phyloP scores from a whole-genome alignment of 2,888 invertebrate genomes.

The Mythimna albipuncta region DNA sequence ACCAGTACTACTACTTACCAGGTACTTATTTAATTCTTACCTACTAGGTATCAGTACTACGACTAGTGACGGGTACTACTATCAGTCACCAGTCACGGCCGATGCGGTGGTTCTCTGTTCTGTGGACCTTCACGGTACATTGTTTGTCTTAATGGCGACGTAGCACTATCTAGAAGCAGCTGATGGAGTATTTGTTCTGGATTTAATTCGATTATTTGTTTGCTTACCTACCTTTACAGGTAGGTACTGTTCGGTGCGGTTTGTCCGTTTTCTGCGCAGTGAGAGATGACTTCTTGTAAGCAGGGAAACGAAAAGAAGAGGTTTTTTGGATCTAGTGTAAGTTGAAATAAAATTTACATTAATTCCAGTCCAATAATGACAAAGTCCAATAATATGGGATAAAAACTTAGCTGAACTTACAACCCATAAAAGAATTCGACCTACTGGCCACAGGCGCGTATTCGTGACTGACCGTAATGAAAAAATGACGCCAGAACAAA shows the following conservation, averaged over 20 bases:
- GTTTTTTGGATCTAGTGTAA: background rate
- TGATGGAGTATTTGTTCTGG: slow-evolving; percentile 34
- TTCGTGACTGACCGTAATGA: no score
- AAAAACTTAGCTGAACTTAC: no score
- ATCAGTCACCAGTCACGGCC: background rate
- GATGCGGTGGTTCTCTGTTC: background rate
- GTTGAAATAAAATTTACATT: no score
- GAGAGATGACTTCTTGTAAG: background rate
- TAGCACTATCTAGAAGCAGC: slow-evolving; percentile 31
- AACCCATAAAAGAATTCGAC: no score
- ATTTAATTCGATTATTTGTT: slow-evolving; percentile 36
- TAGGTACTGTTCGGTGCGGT: background rate
- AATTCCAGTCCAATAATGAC: no score
- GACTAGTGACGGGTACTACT: no score
- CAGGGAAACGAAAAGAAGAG: background rate
- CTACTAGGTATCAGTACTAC: no score
- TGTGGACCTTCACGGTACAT: slow-evolving; percentile 24
- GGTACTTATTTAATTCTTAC: no score
- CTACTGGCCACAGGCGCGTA: no score
- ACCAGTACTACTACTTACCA: no score
- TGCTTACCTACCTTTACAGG: background rate
- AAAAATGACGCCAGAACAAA: no score
- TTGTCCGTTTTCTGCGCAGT: background rate
- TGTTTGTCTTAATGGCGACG: slow-evolving; percentile 48
- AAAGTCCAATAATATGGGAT: no score